These are phyloP conservation scores for Plebejus anna DNA, from an alignment of 2,888 invertebrate species.

Conservation along the genomic window DNA sequence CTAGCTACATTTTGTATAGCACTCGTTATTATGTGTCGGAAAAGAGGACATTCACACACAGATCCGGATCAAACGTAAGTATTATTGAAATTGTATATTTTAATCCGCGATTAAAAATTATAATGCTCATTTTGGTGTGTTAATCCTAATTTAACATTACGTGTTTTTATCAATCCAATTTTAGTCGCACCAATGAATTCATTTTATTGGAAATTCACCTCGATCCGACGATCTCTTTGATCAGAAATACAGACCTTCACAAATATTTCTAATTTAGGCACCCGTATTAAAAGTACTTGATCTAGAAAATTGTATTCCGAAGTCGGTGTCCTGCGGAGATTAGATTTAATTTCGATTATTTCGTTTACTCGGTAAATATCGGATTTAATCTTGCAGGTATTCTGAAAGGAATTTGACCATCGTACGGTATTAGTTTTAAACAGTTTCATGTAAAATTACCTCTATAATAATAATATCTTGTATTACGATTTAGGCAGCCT, in stretches of 20 bases:
- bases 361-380: not conserved
- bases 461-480: no score
- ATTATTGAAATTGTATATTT: not conserved
- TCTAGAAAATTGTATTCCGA: slow-evolving; percentile 8
- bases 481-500: no score
- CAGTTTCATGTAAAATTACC: no score
- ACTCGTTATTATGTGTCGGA: slow-evolving; percentile 70
- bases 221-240: not conserved
- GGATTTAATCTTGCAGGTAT: not conserved
- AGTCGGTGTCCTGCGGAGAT: not conserved
- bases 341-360: not conserved
- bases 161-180: not conserved
- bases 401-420: not conserved
- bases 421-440: not conserved
- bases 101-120: not conserved
- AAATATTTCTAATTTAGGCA: slow-evolving; percentile 7
- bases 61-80: slow-evolving; percentile 63
- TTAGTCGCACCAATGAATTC: not conserved
- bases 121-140: not conserved
- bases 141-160: not conserved
- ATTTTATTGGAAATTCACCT: not conserved
- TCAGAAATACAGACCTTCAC: slow-evolving; percentile 7
- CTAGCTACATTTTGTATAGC: slow-evolving; percentile 70
- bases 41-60: slow-evolving; percentile 55
- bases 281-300: not conserved